Conservation (phyloP, 2,797 vertebrate species). For the Liasis olivaceus region DNA sequence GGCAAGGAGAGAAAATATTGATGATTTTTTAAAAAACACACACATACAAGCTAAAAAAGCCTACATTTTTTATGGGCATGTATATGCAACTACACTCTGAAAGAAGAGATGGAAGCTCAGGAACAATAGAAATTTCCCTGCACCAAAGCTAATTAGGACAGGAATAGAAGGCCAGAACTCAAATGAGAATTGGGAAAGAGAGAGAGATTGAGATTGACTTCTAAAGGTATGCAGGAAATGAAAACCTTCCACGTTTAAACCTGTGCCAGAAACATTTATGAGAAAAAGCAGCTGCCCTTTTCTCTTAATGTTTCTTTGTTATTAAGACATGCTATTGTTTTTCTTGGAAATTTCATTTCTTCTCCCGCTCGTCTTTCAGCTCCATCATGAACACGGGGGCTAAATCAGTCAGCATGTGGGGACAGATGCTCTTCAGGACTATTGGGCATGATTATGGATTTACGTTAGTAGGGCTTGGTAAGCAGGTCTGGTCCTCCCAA, state of each 20-base stretch:
- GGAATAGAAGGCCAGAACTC: conserved; percentile 66
- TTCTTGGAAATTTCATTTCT: conserved; percentile 7
- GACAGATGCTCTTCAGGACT: not conserved
- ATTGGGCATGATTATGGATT: not conserved
- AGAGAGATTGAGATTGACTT: conserved; percentile 59
- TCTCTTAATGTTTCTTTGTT: conserved; percentile 70
- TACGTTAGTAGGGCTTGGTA: too few relatives aligned
- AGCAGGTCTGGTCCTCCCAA: too few relatives aligned
- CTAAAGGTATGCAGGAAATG: conserved; percentile 70
- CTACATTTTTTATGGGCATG: too few relatives aligned
- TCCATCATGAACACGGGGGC: conserved; percentile 15
- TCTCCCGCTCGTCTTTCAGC: conserved; percentile 23
- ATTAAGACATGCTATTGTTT: conserved; percentile 43
- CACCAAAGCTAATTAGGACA: conserved; percentile 76
- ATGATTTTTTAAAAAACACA: not conserved
- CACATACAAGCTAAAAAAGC: not conserved
- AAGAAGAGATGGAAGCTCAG: conserved; percentile 7
- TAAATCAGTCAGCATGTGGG: not conserved
- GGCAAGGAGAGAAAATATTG: conserved; percentile 14
- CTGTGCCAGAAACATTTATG: conserved; percentile 67
- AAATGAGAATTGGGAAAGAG: conserved; percentile 48
- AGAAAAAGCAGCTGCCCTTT: conserved; percentile 59
- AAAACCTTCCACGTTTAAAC: conserved; percentile 75
- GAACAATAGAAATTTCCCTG: conserved; percentile 59
- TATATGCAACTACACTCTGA: not conserved